Conservation (phyloP, 1,140 invertebrate genomes). For the Melanaphis sacchari region DNA sequence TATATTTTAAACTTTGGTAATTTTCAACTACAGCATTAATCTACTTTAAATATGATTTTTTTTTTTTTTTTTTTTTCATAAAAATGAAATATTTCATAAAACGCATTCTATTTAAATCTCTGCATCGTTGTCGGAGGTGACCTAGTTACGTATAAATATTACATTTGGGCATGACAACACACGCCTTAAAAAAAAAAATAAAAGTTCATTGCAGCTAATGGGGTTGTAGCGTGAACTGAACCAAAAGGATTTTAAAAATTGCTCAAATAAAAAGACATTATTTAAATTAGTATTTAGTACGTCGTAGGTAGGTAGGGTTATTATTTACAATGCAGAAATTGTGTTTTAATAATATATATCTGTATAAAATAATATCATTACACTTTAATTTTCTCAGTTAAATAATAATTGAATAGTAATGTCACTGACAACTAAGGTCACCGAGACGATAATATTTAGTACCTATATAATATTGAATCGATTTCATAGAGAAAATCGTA, state of each 20-base stretch:
- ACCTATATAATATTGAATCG: not conserved
- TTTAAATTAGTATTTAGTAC: conserved; percentile 4
- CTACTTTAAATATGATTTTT: not conserved
- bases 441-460: no score
- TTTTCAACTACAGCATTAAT: conserved; percentile 4
- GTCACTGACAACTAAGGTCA: no score
- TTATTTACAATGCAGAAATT: not conserved
- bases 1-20: not conserved
- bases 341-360: not conserved
- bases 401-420: no score
- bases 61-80: not conserved
- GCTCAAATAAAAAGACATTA: not conserved
- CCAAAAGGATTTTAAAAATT: conserved; percentile 2
- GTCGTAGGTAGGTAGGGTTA: not conserved
- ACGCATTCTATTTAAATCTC: not conserved
- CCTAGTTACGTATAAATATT: conserved; percentile 5
- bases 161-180: conserved; percentile 2
- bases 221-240: not conserved
- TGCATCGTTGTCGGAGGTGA: not conserved
- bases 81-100: conserved; percentile 17
- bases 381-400: no score
- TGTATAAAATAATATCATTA: no score
- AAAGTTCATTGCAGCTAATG: not conserved
- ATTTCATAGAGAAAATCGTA: not conserved
- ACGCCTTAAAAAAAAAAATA: not conserved